Evolutionary conservation across 2,888 invertebrate genomes (phyloP), one percentile per base, ranked within the genome.

Genomic region (Priocnemis perturbator): DNA sequence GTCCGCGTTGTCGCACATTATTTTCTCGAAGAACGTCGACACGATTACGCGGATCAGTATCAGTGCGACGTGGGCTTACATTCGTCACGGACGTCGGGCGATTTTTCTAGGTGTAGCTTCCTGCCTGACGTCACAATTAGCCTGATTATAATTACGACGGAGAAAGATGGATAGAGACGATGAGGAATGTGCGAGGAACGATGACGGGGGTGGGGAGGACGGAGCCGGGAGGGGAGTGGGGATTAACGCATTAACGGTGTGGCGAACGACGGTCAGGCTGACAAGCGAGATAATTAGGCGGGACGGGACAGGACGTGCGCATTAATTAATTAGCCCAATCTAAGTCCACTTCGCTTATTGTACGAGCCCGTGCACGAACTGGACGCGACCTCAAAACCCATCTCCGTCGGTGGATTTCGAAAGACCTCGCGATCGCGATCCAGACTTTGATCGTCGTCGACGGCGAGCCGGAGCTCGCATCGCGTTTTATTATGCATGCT

Each of bases 311-410:
- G 87, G 87, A 88, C 87, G 87, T 88, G 87, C 87, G 87, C 87
- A 87, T 88, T 88, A 87, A 88, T 88, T 88, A 88, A 88, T 88
- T 88, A 87, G 86, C 86, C 86, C 87, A 88, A 88, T 88, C 87
- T 87, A 88, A 87, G 86, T 83, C 84, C 83, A 86, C 85, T 87
- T 82, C 83, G 84, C 83, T 85, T 80, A 84, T 85, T 86, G 81
- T 78, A 76, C 81, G 77, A 75, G 79, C 77, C 69, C 81, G 83
- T 81, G 74, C 83, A 76, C 79, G 77, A 77, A 71, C 74, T 74
- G 64, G 72, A 74, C 69, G 60, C 82, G 84, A 81, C 83, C 85
- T 85, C 82, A 82, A 81, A 81, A 83, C 76, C 76, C 78, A 72
- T 77, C 73, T 72, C 60, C 64, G 72, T 45, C 71, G 57, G 30